These are phyloP conservation scores for Tetraneura akinire DNA, from an alignment of 1,140 invertebrate genomes.

Conservation along the genomic window DNA sequence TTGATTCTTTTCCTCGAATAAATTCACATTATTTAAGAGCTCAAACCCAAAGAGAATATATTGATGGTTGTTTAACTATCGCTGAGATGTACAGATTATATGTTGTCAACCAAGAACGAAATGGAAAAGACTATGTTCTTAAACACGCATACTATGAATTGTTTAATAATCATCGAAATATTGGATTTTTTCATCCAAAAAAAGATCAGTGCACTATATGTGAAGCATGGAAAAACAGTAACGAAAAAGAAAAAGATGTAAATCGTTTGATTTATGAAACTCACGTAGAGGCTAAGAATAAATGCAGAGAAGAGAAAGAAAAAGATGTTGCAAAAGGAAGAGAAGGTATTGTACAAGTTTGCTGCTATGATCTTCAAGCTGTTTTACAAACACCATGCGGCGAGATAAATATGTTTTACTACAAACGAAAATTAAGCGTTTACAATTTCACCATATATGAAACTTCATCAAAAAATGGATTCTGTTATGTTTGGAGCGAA, in stretches of 20 bases:
- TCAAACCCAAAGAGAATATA: slow-evolving; percentile 46
- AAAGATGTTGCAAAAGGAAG: slow-evolving; percentile 49
- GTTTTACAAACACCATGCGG: slow-evolving; percentile 53
- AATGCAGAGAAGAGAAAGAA: slow-evolving; percentile 45
- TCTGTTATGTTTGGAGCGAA: slow-evolving; percentile 57
- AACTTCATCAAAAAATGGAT: slow-evolving; percentile 48
- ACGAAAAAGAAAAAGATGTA: slow-evolving; percentile 33
- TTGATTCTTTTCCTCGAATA: slow-evolving; percentile 53
- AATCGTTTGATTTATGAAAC: slow-evolving; percentile 45
- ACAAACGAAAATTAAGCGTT: slow-evolving; percentile 55
- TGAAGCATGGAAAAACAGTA: slow-evolving; percentile 31
- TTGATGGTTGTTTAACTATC: slow-evolving; percentile 51
- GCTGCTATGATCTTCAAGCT: slow-evolving; percentile 53
- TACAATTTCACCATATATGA: slow-evolving; percentile 56
- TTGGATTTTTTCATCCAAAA: slow-evolving; percentile 53
- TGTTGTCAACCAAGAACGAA: slow-evolving; percentile 44
- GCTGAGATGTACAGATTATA: slow-evolving; percentile 46
- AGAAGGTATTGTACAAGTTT: slow-evolving; percentile 14
- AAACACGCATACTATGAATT: slow-evolving; percentile 50
- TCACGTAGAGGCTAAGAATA: not conserved
- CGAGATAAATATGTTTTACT: slow-evolving; percentile 54
- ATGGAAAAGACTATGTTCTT: slow-evolving; percentile 39
- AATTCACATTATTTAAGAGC: slow-evolving; percentile 44
- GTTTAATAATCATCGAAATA: slow-evolving; percentile 52
- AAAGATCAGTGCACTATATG: slow-evolving; percentile 54